Conservation (phyloP, 1,140 invertebrate genomes). For the Apocrypta bakeri region DNA sequence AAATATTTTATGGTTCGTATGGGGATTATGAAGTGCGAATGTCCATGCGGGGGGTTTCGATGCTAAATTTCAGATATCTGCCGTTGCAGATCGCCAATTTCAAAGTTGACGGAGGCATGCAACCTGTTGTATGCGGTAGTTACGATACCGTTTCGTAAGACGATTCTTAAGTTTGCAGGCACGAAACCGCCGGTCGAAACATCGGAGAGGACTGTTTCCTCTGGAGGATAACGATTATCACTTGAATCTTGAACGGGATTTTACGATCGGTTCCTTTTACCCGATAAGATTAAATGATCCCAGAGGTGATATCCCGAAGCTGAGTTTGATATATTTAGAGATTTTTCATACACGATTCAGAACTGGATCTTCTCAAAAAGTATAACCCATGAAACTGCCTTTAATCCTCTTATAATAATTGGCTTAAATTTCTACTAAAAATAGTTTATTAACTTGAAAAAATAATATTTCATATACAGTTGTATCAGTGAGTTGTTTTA, state of each 20-base stretch:
- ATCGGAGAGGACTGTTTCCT: too few species aligned
- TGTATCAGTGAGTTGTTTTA: neutral
- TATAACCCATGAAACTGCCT: neutral
- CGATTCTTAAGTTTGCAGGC: too few species aligned
- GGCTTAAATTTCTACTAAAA: neutral
- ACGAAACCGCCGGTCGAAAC: too few species aligned
- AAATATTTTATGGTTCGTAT: conserved; percentile 2
- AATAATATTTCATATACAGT: too few species aligned
- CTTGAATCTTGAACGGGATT: too few species aligned
- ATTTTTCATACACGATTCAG: too few species aligned
- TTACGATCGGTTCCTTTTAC: too few species aligned
- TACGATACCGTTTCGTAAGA: too few species aligned
- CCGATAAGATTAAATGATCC: too few species aligned
- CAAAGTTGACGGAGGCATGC: neutral
- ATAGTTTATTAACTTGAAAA: too few species aligned
- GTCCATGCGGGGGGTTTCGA: neutral
- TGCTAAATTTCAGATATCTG: neutral
- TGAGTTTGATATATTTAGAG: neutral
- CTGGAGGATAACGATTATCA: too few species aligned
- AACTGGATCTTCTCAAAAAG: neutral
- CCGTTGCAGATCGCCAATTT: neutral
- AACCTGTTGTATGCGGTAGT: too few species aligned
- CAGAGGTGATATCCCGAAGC: neutral
- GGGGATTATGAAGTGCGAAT: neutral
- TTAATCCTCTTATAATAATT: neutral